phyloP scores from a whole-genome alignment of 2,113 vertebrate genomes.

The Hemichromis elongatus region DNA sequence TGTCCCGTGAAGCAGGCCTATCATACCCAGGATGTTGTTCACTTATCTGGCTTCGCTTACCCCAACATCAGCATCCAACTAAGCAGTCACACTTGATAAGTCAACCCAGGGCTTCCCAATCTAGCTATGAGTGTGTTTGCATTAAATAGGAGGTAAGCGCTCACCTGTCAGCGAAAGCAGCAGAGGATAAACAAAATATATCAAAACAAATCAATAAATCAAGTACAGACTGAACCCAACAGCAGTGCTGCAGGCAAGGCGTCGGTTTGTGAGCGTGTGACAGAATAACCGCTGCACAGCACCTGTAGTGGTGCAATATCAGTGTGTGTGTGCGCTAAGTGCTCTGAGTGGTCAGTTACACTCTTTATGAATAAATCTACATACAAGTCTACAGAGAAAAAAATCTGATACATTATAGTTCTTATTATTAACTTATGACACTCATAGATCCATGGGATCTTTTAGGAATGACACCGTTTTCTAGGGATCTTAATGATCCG shows the following conservation, averaged over 20 bases:
- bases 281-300: not conserved
- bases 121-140: not conserved
- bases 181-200: fast-evolving
- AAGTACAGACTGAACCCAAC: not conserved
- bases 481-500: not conserved
- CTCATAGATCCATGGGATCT: not conserved
- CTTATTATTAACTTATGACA: not conserved
- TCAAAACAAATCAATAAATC: not conserved
- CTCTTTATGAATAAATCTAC: not conserved
- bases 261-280: not conserved
- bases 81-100: not conserved
- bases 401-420: not conserved
- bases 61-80: not conserved
- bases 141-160: not conserved
- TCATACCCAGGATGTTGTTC: not conserved
- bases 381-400: not conserved
- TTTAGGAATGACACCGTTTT: not conserved
- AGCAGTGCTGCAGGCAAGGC: not conserved
- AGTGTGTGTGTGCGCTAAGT: not conserved
- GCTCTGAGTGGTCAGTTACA: not conserved
- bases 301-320: not conserved
- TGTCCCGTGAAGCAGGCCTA: not conserved
- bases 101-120: not conserved
- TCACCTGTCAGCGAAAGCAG: not conserved
- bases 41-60: not conserved